Evolutionary conservation across 2,888 invertebrate genomes (phyloP), one percentile per base, ranked within the genome.

Genomic region (Pollenia labialis): DNA sequence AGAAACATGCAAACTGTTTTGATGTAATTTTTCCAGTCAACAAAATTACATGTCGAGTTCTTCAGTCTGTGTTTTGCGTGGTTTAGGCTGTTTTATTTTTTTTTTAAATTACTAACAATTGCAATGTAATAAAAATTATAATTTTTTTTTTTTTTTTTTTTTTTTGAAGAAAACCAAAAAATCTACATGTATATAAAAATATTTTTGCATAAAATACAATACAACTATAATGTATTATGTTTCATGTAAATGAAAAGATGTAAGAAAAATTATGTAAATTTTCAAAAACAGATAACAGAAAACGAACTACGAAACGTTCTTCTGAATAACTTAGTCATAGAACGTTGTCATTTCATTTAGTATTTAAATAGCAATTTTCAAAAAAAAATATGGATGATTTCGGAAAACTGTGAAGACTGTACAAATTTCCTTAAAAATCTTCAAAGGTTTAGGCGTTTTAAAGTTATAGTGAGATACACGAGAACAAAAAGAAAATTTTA

Each of bases 41-140:
- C 90, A 89, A 91, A 82, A 89, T 88, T 87, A 87, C 87, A 92
- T 92, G 92, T 92, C 92, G 92, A 92, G 92, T 92, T 92, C 92
- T 91, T 92, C 92, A 90, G 91, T 92, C 90, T 92, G 92, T 92
- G 92, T 92, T 92, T 87, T 92, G 92, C 92, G 92, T 92, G 91
- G 92, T 92, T 92, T 92, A 92, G 92, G 92, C 92, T 92, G 92
- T 92, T 92, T 85, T 75, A 52, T 58, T 69, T 74, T 60, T 74
- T 60, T 62, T 58, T 48, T 16, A 7, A 18, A 56, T 8, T 23
- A 56, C 6, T 23, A n/a, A 14, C 11, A 50, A 58, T 16, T 32
- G 32, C 11, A 64, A 40, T 64, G 62, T 54, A 75, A 75, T 40
- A 68, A 60, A 60, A 52, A 44, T 18, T 60, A 60, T 66, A 71